These are phyloP conservation scores for Aradophagus sp. DNA, from an alignment of 1,140 invertebrate genomes.

Conservation along the genomic window DNA sequence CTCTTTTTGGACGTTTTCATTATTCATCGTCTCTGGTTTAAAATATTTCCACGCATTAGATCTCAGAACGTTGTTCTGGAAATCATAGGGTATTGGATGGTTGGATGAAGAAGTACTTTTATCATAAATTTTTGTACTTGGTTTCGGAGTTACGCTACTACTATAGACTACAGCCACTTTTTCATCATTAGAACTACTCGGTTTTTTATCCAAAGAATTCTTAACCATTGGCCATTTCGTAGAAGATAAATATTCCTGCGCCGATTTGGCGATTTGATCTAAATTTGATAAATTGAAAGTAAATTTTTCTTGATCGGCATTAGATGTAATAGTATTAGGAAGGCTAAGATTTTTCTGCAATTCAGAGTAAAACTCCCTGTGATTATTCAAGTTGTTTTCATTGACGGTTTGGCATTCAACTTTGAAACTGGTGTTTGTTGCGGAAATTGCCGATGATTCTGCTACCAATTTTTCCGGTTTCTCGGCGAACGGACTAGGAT, in stretches of 20 bases:
- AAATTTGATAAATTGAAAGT: conserved; percentile 63
- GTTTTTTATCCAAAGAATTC: conserved; percentile 22
- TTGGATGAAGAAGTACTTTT: conserved; percentile 31
- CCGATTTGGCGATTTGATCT: conserved; percentile 46
- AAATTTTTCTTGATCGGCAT: conserved; percentile 64
- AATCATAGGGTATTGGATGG: conserved; percentile 22
- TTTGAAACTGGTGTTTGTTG: conserved; percentile 7
- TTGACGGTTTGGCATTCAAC: conserved; percentile 39
- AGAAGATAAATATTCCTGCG: conserved; percentile 25
- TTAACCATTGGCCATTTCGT: conserved; percentile 47
- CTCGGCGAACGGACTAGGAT: conserved; percentile 34
- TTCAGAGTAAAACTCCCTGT: conserved; percentile 23
- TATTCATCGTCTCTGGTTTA: conserved; percentile 15
- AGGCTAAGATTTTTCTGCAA: not conserved
- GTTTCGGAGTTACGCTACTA: conserved; percentile 52
- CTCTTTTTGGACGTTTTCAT: not conserved
- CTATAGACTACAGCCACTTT: conserved; percentile 63
- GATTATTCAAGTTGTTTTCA: conserved; percentile 16
- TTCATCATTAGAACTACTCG: conserved; percentile 26
- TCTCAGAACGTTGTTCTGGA: conserved; percentile 39
- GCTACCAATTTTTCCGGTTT: conserved; percentile 27
- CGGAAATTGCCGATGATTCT: conserved; percentile 5
- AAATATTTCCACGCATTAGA: conserved; percentile 68
- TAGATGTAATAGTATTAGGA: conserved; percentile 16
- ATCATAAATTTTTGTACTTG: conserved; percentile 27